Conservation (phyloP, 2,113 vertebrate genomes). For the Anarhynchus alexandrinus region DNA sequence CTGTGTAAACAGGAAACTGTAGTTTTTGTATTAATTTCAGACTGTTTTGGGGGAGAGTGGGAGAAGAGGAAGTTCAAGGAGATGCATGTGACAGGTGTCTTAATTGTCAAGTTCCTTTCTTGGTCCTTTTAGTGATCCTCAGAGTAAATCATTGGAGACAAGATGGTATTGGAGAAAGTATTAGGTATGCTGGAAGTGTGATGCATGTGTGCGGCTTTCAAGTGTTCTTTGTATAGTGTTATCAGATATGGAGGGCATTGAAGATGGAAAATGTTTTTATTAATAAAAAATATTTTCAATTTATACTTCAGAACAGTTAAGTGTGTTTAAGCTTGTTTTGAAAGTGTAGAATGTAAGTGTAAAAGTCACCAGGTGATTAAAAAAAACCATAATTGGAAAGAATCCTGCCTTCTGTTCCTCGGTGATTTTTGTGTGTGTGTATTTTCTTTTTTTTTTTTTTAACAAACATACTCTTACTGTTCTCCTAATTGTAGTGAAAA, state of each 20-base stretch:
- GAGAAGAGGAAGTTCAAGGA: background rate
- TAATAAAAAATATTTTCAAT: background rate
- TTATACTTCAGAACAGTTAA: background rate
- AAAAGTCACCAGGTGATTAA: background rate
- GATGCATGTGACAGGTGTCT: background rate
- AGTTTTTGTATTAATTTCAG: background rate
- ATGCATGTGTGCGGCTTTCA: background rate
- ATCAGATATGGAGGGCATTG: too few relatives aligned
- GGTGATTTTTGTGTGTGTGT: background rate
- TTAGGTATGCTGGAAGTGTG: background rate
- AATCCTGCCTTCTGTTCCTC: background rate
- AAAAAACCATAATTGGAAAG: background rate
- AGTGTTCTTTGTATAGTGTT: background rate
- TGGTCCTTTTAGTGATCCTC: background rate
- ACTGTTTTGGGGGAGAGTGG: background rate
- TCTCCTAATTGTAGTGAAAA: background rate
- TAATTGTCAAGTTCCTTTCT: background rate
- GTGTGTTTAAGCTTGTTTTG: background rate
- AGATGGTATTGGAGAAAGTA: background rate
- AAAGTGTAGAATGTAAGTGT: background rate
- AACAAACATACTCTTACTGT: background rate
- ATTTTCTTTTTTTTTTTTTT: background rate
- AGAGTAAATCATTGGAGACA: background rate
- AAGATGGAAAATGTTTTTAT: background rate
- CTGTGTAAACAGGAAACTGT: background rate